A percentile compares a stretch with the other conserved stretches of the same genome.
Evolutionary conservation across 2,113 vertebrate genomes (phyloP).

Genomic region (Bagarius yarrelli): DNA sequence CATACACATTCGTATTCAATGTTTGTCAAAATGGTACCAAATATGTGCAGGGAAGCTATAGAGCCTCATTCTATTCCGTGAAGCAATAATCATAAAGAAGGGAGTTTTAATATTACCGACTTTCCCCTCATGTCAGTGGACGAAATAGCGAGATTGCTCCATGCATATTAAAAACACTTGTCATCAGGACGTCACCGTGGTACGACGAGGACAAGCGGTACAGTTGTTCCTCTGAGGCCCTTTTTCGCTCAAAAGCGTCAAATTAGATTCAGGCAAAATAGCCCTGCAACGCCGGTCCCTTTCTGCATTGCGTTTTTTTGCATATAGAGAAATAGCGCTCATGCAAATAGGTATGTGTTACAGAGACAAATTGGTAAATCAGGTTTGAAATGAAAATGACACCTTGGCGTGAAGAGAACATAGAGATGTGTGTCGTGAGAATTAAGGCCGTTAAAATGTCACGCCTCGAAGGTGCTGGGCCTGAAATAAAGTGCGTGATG

Average conservation of each 20-base stretch:
- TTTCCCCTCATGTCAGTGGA: constrained; percentile 30
- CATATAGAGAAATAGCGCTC: constrained; percentile 96
- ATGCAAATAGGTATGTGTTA: constrained; percentile 93
- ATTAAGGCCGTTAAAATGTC: constrained; percentile 80
- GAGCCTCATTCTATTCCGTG: constrained; percentile 55
- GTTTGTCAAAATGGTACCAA: constrained; percentile 27
- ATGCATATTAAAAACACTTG: constrained; percentile 94
- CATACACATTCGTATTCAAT: constrained; percentile 1
- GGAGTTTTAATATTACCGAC: constrained; percentile 60
- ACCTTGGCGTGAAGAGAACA: constrained; percentile 76
- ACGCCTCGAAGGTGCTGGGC: constrained; percentile 74
- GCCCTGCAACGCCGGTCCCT: constrained; percentile 63
- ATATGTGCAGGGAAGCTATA: constrained; percentile 2
- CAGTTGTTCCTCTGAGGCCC: constrained; percentile 87
- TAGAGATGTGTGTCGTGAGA: constrained; percentile 70
- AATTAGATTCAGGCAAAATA: constrained; percentile 99
- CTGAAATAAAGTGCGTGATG: constrained; percentile 48
- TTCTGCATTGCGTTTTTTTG: constrained; percentile 84
- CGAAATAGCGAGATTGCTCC: constrained; percentile 76
- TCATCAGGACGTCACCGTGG: constrained; percentile 93
- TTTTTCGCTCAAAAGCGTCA: constrained; percentile 95
- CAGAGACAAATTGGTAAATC: constrained; percentile 98
- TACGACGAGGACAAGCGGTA: constrained; percentile 81
- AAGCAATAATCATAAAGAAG: constrained; percentile 77
- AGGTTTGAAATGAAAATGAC: constrained; percentile 80